phyloP scores from a whole-genome alignment of 2,888 invertebrate genomes.

The Lathronympha strigana region DNA sequence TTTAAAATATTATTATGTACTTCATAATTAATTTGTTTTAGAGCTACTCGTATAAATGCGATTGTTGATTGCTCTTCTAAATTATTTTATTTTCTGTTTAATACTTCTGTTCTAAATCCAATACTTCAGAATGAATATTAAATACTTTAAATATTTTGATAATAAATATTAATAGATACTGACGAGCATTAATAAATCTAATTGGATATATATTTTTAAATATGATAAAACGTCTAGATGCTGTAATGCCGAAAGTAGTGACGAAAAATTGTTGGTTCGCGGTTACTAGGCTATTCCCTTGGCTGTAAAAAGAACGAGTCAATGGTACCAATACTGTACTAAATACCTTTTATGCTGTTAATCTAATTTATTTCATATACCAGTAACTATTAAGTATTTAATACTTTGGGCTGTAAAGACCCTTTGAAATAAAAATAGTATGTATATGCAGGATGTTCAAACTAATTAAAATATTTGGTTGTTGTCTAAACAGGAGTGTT shows the following conservation, averaged over 20 bases:
- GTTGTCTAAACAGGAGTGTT: slow-evolving; percentile 7
- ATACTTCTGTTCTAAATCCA: background rate
- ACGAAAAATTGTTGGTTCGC: slow-evolving; percentile 35
- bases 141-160: slow-evolving; percentile 9
- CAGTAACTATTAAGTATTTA: background rate
- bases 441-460: background rate
- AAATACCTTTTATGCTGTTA: background rate
- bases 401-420: background rate
- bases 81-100: background rate
- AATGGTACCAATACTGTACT: background rate
- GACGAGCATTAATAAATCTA: slow-evolving; percentile 11
- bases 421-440: slow-evolving; percentile 4
- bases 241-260: slow-evolving; percentile 28
- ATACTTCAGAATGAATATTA: slow-evolving; percentile 6
- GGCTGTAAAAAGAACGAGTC: slow-evolving; percentile 10
- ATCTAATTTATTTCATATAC: background rate
- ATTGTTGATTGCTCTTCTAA: no score
- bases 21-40: background rate
- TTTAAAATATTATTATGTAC: background rate
- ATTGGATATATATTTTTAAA: background rate
- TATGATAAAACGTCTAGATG: slow-evolving; percentile 4
- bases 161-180: slow-evolving; percentile 8
- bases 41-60: no score
- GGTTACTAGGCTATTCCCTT: slow-evolving; percentile 33
- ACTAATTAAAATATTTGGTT: slow-evolving; percentile 6